Percentiles rank a stretch among this genome's conserved stretches.
These are phyloP conservation scores for Hassar affinis DNA, from an alignment of 2,113 vertebrate genomes.

Conservation along the genomic window DNA sequence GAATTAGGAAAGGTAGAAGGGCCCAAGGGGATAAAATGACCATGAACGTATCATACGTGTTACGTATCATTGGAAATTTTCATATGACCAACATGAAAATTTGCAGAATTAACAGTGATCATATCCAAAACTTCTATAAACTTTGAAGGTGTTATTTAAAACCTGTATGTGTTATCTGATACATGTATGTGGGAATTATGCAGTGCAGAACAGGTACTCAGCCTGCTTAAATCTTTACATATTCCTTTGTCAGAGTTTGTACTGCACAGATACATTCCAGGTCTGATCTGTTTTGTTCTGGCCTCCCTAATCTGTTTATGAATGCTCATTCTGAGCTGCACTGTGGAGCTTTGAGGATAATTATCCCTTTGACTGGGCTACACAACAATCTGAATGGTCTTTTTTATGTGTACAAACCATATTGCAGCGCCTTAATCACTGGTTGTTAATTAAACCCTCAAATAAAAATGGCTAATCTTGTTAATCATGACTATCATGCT, in stretches of 20 bases:
- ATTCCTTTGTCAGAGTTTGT: not conserved
- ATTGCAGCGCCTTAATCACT: not conserved
- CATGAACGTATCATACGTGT: too few species aligned
- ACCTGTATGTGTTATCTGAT: not conserved
- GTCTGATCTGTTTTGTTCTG: slow-evolving; percentile 4
- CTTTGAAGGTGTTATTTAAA: not conserved
- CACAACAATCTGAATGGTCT: not conserved
- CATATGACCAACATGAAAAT: not conserved
- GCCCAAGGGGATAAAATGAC: too few species aligned
- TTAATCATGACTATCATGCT: not conserved
- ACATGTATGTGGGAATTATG: not conserved
- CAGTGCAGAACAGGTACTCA: not conserved
- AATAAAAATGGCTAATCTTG: not conserved
- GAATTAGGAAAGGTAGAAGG: not conserved
- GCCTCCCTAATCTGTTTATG: slow-evolving; percentile 7
- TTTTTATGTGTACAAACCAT: not conserved
- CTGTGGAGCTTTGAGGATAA: slow-evolving; percentile 9
- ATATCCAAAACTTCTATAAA: not conserved
- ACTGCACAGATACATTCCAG: not conserved
- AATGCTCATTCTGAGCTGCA: slow-evolving; percentile 20
- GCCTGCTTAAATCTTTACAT: not conserved
- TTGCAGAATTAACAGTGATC: not conserved
- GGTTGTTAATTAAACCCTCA: not conserved
- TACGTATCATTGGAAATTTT: not conserved
- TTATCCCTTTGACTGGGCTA: not conserved